Conservation (phyloP, 2,113 vertebrate species). For the Lepus timidus region DNA sequence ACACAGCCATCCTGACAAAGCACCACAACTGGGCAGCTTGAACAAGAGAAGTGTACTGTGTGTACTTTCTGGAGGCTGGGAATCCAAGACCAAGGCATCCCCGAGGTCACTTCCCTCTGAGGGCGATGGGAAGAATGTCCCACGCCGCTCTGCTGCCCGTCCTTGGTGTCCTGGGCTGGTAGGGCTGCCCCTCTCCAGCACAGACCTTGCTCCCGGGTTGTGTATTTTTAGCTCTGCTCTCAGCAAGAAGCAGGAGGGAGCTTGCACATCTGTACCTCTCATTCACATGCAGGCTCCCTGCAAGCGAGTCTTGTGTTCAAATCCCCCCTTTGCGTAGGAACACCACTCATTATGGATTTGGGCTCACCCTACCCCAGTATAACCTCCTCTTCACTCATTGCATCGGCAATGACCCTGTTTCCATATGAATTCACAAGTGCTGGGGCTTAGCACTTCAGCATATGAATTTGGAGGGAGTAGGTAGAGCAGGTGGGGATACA, state of each 20-base stretch:
- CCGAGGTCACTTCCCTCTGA: background rate
- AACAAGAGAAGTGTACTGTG: background rate
- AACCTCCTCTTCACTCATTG: background rate
- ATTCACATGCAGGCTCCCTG: too few species aligned
- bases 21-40: background rate
- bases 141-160: background rate
- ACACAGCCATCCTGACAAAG: background rate
- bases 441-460: background rate
- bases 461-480: too few species aligned
- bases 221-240: too few species aligned
- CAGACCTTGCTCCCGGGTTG: too few species aligned
- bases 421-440: background rate
- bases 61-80: background rate
- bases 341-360: background rate
- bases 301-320: background rate
- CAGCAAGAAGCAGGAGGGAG: too few species aligned
- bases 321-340: background rate
- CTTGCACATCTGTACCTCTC: too few species aligned
- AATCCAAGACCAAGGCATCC: background rate
- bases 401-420: too few species aligned
- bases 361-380: background rate
- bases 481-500: background rate
- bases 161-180: background rate
- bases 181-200: too few species aligned
- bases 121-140: background rate